Percentiles rank a stretch among this genome's conserved stretches.
Conservation (phyloP, 2,888 invertebrate species). For the Papilio gigon region DNA sequence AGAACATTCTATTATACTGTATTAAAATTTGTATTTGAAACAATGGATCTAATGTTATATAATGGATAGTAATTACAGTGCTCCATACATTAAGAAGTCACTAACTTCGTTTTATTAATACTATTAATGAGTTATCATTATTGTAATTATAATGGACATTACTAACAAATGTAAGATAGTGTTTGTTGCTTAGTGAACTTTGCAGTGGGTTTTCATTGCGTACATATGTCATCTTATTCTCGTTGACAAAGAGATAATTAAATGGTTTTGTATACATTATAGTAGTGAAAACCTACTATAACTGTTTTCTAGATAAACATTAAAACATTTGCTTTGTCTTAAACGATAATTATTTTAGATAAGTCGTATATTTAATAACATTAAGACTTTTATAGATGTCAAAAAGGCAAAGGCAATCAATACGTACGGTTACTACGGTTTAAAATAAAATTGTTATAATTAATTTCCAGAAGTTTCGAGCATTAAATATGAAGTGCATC, state of each 20-base stretch:
- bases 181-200: not conserved
- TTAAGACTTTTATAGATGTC: not conserved
- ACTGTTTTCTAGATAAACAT: not conserved
- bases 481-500: conserved; percentile 62
- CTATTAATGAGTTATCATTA: not conserved
- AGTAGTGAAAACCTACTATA: not conserved
- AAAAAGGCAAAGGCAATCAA: conserved; percentile 4
- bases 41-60: not conserved
- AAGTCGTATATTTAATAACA: conserved; percentile 13
- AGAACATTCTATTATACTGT: not conserved
- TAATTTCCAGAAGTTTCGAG: not conserved
- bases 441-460: not conserved
- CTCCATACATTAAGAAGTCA: not conserved
- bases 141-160: not conserved
- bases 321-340: conserved; percentile 7
- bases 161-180: not conserved
- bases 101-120: not conserved
- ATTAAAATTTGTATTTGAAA: not conserved
- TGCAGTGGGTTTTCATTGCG: not conserved
- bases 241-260: not conserved
- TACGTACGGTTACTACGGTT: not conserved
- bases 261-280: not conserved
- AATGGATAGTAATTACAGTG: not conserved
- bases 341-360: conserved; percentile 25
- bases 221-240: no score